Percentiles rank a stretch among this genome's conserved stretches.
Conservation (phyloP, 1,140 invertebrate species). For the Pseudachorutes palmiensis region DNA sequence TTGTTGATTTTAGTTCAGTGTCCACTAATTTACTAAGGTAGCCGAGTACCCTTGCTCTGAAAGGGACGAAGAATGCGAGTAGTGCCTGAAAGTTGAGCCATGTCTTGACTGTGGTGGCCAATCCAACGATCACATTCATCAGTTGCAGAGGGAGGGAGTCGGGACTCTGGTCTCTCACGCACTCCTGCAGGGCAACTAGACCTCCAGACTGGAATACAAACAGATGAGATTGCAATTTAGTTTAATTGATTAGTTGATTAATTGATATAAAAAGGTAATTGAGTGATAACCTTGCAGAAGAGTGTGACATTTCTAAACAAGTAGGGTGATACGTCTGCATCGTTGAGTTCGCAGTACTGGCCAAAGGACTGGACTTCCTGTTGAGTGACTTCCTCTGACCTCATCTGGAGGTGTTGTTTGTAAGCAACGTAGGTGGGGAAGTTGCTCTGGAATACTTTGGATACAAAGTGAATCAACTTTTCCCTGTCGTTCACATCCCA, state of each 20-base stretch:
- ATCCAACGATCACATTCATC: constrained; percentile 80
- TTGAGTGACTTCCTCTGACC: constrained; percentile 64
- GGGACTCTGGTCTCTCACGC: constrained; percentile 67
- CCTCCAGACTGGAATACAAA: constrained; percentile 58
- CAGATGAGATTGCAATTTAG: background rate
- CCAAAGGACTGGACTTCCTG: constrained; percentile 67
- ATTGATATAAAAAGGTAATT: background rate
- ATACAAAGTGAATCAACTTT: constrained; percentile 64
- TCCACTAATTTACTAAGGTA: constrained; percentile 90
- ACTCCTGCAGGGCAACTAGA: constrained; percentile 70
- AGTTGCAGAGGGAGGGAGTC: constrained; percentile 70
- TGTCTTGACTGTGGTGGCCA: constrained; percentile 84
- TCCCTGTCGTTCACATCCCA: constrained; percentile 70
- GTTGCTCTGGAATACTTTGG: constrained; percentile 74
- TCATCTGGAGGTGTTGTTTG: constrained; percentile 65
- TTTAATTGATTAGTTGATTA: background rate
- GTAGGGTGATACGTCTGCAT: constrained; percentile 82
- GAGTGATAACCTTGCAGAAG: constrained; percentile 53
- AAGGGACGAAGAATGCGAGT: constrained; percentile 74
- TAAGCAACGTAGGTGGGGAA: constrained; percentile 87
- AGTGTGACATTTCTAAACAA: constrained; percentile 79
- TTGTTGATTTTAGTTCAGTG: constrained; percentile 62
- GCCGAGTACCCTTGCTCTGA: constrained; percentile 72
- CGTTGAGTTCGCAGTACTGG: constrained; percentile 81
- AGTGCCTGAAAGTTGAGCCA: constrained; percentile 87